A percentile compares a stretch with the other conserved stretches of the same genome.
Evolutionary conservation across 1,140 invertebrate genomes (phyloP).

Genomic region (Drosophila oshimai): DNA sequence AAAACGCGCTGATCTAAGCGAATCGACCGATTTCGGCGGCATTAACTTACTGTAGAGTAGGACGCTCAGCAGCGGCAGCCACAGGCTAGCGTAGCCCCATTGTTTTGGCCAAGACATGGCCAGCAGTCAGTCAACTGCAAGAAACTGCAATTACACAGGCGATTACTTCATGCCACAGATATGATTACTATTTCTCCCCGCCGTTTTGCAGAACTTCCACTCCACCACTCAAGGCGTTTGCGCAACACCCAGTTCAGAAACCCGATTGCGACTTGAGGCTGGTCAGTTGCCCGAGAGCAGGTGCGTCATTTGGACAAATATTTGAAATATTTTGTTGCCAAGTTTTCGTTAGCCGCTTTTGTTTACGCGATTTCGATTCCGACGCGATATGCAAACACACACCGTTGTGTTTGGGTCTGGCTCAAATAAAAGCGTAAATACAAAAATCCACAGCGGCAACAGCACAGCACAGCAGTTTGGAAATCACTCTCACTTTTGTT

Average conservation of each 20-base stretch:
- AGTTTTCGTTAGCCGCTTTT: constrained; percentile 28
- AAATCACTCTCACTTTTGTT: constrained; percentile 82
- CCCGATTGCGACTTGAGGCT: constrained; percentile 22
- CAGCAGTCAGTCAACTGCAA: constrained; percentile 53
- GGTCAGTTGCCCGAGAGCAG: constrained; percentile 28
- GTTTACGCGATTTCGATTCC: constrained; percentile 39
- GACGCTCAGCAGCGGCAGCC: constrained; percentile 48
- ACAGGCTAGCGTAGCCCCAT: constrained; percentile 51
- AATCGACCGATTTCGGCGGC: background rate
- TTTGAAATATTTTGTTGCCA: constrained; percentile 59
- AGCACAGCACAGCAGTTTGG: constrained; percentile 54
- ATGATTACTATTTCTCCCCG: constrained; percentile 8
- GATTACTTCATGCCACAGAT: constrained; percentile 53
- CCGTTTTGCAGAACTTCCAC: constrained; percentile 34
- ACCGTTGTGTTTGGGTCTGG: constrained; percentile 8
- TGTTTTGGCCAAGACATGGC: constrained; percentile 74
- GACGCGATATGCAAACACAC: constrained; percentile 55
- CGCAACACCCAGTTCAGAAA: constrained; percentile 33
- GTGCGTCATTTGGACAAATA: constrained; percentile 60
- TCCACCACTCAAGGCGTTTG: constrained; percentile 17
- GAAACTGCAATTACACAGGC: constrained; percentile 44
- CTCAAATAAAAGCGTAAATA: constrained; percentile 45
- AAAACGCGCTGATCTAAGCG: background rate
- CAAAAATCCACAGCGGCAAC: constrained; percentile 28
- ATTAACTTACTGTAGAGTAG: constrained; percentile 67